These are phyloP conservation scores for Beroe ovata DNA, from an alignment of 37 sponge, comb jelly and placozoan genomes.

Conservation along the genomic window DNA sequence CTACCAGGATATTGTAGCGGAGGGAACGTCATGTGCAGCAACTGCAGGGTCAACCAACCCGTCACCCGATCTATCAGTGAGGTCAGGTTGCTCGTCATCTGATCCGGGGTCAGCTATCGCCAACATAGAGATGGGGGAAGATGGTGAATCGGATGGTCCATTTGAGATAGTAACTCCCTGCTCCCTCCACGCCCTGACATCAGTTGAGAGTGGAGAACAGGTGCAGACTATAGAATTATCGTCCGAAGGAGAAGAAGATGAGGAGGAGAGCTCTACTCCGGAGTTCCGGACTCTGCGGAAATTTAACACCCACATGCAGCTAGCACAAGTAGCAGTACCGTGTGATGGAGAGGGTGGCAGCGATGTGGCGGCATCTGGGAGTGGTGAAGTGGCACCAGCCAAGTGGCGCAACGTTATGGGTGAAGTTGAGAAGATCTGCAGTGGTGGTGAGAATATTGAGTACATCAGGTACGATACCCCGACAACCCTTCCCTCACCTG, in stretches of 20 bases:
- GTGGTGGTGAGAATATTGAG: background rate
- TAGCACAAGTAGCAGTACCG: background rate
- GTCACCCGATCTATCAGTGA: no score
- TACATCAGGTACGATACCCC: background rate
- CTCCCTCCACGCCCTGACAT: background rate
- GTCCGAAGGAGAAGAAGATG: background rate
- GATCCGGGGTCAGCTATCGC: background rate
- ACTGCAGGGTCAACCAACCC: background rate
- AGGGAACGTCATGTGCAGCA: background rate
- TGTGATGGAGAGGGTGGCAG: background rate
- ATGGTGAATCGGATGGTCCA: background rate
- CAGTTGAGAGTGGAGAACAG: background rate
- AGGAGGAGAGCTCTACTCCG: background rate
- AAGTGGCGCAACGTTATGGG: constrained; percentile 8
- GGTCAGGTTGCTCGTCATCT: background rate
- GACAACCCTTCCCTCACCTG: background rate
- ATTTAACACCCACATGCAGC: background rate
- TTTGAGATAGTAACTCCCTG: background rate
- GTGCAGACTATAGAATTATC: background rate
- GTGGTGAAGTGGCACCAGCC: background rate
- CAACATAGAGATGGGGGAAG: background rate
- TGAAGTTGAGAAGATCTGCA: background rate
- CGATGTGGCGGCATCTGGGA: background rate
- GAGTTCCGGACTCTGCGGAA: background rate
- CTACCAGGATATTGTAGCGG: background rate